These are phyloP conservation scores for Geotrypetes seraphini DNA, from an alignment of 2,797 vertebrate species.

Conservation along the genomic window DNA sequence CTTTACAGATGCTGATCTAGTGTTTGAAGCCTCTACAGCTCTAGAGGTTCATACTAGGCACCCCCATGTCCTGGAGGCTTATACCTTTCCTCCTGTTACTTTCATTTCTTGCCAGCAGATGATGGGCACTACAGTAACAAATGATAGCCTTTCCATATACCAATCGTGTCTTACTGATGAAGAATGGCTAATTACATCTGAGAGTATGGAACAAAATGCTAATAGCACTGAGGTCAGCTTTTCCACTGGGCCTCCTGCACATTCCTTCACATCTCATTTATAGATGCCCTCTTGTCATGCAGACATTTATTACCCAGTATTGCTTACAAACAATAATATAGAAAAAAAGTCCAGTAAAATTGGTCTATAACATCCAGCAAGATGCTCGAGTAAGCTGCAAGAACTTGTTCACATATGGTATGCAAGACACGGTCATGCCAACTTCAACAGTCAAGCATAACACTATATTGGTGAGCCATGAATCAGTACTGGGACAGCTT, in stretches of 20 bases:
- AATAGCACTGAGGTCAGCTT: conserved; percentile 35
- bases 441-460: conserved; percentile 1
- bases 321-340: no score
- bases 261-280: conserved; percentile 51
- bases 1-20: conserved; percentile 45
- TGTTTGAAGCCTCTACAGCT: conserved; percentile 46
- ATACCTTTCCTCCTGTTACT: conserved; percentile 51
- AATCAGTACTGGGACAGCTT: no score
- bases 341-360: no score
- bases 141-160: conserved; percentile 37
- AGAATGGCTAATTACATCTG: conserved; percentile 40
- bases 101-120: conserved; percentile 66
- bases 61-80: conserved; percentile 32
- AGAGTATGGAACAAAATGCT: conserved; percentile 31
- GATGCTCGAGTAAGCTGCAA: conserved; percentile 3
- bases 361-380: conserved; percentile 13
- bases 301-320: no score
- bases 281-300: conserved; percentile 23
- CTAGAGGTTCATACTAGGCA: conserved; percentile 42
- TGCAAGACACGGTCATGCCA: background rate
- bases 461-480: background rate
- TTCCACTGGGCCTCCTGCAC: conserved; percentile 29
- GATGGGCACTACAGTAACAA: conserved; percentile 37
- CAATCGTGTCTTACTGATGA: conserved; percentile 40
- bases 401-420: background rate